Percentiles rank a stretch among this genome's conserved stretches.
These are phyloP conservation scores for Zaprionus tsacasi DNA, from an alignment of 1,140 invertebrate genomes.

Conservation along the genomic window DNA sequence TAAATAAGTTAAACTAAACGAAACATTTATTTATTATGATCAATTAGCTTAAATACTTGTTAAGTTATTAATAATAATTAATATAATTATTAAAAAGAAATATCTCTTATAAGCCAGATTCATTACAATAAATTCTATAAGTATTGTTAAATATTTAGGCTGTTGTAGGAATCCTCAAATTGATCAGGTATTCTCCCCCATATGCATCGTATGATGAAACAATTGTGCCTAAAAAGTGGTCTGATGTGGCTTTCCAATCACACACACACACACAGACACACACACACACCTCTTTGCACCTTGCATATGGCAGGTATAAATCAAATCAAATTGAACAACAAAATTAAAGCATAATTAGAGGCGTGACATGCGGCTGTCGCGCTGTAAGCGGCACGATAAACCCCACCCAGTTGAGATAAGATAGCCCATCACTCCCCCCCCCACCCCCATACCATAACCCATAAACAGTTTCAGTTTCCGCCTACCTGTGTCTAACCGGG, in stretches of 20 bases:
- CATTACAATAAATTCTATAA: no score
- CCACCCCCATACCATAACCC: neutral
- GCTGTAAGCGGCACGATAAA: slow-evolving; percentile 32
- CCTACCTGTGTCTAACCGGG: slow-evolving; percentile 13
- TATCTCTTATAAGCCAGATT: no score
- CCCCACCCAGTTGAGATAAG: slow-evolving; percentile 56
- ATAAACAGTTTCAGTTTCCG: neutral
- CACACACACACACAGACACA: neutral
- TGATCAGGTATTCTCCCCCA: neutral
- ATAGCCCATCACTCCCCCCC: slow-evolving; percentile 24
- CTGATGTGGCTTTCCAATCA: slow-evolving; percentile 24
- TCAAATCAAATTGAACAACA: slow-evolving; percentile 54
- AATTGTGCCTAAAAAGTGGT: slow-evolving; percentile 16
- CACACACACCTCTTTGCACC: neutral
- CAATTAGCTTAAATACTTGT: no score
- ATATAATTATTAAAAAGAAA: no score
- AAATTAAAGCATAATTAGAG: slow-evolving; percentile 81
- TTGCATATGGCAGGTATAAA: slow-evolving; percentile 61
- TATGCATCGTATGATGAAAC: slow-evolving; percentile 29
- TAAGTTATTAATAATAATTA: no score
- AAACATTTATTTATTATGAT: no score
- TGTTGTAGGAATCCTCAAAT: neutral
- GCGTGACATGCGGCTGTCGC: slow-evolving; percentile 76
- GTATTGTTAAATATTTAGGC: neutral
- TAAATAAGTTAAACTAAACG: neutral